These are phyloP conservation scores for Pimpla rufipes DNA, from an alignment of 2,888 invertebrate species.

Conservation along the genomic window DNA sequence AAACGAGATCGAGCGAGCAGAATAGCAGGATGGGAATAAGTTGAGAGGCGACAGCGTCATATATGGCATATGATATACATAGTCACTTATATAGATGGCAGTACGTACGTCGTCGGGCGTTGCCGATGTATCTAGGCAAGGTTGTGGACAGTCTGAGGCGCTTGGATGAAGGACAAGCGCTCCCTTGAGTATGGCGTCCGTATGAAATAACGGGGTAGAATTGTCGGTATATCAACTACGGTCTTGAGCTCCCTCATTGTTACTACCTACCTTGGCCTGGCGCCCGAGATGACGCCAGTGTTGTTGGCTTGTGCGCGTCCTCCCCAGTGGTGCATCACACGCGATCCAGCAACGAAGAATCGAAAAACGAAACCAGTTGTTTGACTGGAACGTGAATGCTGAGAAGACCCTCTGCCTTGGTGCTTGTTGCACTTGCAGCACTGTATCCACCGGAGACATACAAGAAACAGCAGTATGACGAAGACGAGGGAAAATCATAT, in stretches of 20 bases:
- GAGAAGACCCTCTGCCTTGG: constrained; percentile 25
- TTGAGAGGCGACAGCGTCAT: constrained; percentile 22
- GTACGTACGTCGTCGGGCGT: constrained; percentile 34
- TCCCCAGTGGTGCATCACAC: constrained; percentile 56
- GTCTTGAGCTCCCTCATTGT: constrained; percentile 38
- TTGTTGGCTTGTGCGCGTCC: no score
- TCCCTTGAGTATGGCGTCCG: constrained; percentile 46
- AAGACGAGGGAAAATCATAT: constrained; percentile 51
- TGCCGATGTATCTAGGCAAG: constrained; percentile 37
- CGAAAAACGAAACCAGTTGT: constrained; percentile 66
- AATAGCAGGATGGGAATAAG: constrained; percentile 39
- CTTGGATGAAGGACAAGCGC: constrained; percentile 37
- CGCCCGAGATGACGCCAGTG: constrained; percentile 17
- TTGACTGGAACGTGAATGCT: constrained; percentile 59
- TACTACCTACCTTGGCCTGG: constrained; percentile 22
- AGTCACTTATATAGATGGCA: constrained; percentile 17
- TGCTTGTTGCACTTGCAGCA: not conserved
- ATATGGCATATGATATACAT: constrained; percentile 5
- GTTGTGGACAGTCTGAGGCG: constrained; percentile 19
- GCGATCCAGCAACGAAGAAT: constrained; percentile 68
- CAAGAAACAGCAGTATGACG: constrained; percentile 12
- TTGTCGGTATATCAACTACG: not conserved
- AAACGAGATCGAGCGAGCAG: constrained; percentile 32
- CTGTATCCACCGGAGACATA: constrained; percentile 10
- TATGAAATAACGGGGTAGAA: constrained; percentile 14